These are phyloP conservation scores for Grammomys dolichurus DNA, from an alignment of 2,113 vertebrate species.

Conservation along the genomic window DNA sequence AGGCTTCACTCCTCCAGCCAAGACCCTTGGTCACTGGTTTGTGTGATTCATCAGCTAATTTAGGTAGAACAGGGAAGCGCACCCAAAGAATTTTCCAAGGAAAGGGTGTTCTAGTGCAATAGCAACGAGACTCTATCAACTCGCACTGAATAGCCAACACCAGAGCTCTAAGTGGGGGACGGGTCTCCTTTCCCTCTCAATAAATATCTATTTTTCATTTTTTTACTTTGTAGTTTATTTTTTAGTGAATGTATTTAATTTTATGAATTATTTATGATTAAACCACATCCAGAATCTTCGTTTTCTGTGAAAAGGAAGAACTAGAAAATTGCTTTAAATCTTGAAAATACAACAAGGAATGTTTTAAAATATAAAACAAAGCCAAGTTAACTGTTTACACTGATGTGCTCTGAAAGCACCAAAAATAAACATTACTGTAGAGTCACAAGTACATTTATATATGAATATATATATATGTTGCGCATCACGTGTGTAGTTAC, in stretches of 20 bases:
- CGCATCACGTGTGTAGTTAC: slow-evolving; percentile 93
- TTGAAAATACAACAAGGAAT: slow-evolving; percentile 96
- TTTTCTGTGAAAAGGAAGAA: slow-evolving; percentile 99
- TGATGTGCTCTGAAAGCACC: slow-evolving; percentile 95
- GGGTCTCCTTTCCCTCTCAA: slow-evolving; percentile 97
- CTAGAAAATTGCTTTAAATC: slow-evolving; percentile 99
- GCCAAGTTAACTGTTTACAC: slow-evolving; percentile 99
- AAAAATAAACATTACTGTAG: slow-evolving; percentile 96
- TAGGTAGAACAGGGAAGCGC: slow-evolving; percentile 96
- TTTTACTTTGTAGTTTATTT: slow-evolving; percentile 99
- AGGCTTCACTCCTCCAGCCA: slow-evolving; percentile 89
- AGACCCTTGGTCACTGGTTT: slow-evolving; percentile 90
- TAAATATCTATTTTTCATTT: slow-evolving; percentile 95
- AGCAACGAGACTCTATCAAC: slow-evolving; percentile 96
- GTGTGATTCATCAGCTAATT: slow-evolving; percentile 93
- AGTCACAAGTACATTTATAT: slow-evolving; percentile 95
- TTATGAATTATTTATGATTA: slow-evolving; percentile 99
- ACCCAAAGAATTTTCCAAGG: slow-evolving; percentile 96
- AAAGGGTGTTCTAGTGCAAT: slow-evolving; percentile 99
- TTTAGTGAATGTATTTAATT: slow-evolving; percentile 99
- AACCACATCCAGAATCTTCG: slow-evolving; percentile 98
- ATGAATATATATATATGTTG: slow-evolving; percentile 88
- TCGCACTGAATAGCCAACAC: slow-evolving; percentile 99
- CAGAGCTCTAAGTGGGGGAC: slow-evolving; percentile 95
- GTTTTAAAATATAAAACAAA: slow-evolving; percentile 99